Evolutionary conservation across 2,113 vertebrate species (phyloP).

Genomic region (Malaclemys terrapin): DNA sequence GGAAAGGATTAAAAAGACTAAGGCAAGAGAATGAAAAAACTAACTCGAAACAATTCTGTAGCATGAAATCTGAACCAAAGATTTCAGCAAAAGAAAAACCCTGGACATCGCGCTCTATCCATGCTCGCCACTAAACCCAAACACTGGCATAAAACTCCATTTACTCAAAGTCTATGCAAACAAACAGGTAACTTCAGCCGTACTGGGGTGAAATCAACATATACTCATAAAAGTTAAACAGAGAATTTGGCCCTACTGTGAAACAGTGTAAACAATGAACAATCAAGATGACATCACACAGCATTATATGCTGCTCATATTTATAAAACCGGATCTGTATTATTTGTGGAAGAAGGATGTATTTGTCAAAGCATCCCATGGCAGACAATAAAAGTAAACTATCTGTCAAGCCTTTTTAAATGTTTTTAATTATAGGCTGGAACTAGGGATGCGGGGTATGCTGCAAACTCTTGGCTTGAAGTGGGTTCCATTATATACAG

Average conservation of each 20-base stretch:
- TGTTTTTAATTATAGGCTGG: no score
- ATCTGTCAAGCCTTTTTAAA: slow-evolving; percentile 16
- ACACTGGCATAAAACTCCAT: background rate
- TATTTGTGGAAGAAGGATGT: background rate
- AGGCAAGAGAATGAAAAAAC: background rate
- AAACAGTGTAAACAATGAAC: background rate
- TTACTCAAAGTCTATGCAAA: background rate
- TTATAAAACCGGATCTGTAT: slow-evolving; percentile 21
- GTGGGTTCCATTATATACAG: no score
- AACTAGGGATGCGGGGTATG: no score
- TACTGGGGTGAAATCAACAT: background rate
- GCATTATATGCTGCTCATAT: background rate
- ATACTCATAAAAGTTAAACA: background rate
- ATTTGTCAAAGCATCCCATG: slow-evolving; percentile 11
- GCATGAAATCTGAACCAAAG: background rate
- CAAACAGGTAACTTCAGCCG: background rate
- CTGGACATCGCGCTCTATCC: background rate
- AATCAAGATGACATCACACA: background rate
- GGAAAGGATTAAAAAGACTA: background rate
- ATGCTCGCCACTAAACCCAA: background rate
- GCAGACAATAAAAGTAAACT: slow-evolving; percentile 34
- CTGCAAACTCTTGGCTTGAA: no score
- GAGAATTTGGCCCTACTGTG: background rate
- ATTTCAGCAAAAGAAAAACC: background rate
- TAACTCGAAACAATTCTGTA: background rate